These are phyloP conservation scores for Periophthalmus modestus DNA, from an alignment of 2,113 vertebrate genomes.

Conservation along the genomic window DNA sequence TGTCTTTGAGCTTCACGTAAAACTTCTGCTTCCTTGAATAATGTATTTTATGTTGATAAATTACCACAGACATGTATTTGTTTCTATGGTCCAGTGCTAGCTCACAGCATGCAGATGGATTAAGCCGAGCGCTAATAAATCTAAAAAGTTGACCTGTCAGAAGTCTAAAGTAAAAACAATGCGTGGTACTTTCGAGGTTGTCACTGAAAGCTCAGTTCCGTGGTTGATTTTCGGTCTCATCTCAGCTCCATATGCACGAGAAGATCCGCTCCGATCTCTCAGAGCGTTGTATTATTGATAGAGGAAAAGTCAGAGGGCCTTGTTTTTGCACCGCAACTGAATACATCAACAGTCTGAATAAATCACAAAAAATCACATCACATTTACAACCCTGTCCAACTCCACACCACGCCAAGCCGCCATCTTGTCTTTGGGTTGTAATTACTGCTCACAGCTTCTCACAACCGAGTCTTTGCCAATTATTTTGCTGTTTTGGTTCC, in stretches of 20 bases:
- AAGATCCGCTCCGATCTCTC: background rate
- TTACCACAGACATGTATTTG: background rate
- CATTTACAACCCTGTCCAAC: background rate
- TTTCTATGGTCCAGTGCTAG: background rate
- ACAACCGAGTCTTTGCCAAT: background rate
- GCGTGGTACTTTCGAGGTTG: background rate
- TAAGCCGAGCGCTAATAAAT: background rate
- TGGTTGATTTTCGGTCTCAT: constrained; percentile 4
- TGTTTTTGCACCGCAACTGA: background rate
- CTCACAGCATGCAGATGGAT: background rate
- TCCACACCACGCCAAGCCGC: background rate
- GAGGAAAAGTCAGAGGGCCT: background rate
- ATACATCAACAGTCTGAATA: constrained; percentile 6
- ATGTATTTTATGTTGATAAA: background rate
- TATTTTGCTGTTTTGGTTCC: background rate
- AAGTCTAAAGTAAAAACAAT: background rate
- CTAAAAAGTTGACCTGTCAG: background rate
- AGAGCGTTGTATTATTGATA: constrained; percentile 2
- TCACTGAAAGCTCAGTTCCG: background rate
- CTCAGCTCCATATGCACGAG: background rate
- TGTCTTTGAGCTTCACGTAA: background rate
- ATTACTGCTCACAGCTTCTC: constrained; percentile 6
- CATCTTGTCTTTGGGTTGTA: background rate
- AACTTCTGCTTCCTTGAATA: background rate
- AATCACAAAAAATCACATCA: background rate